Evolutionary conservation across 1,140 invertebrate species (phyloP), one percentile per base, ranked within the genome.

Genomic region (Sycophaga agraensis): DNA sequence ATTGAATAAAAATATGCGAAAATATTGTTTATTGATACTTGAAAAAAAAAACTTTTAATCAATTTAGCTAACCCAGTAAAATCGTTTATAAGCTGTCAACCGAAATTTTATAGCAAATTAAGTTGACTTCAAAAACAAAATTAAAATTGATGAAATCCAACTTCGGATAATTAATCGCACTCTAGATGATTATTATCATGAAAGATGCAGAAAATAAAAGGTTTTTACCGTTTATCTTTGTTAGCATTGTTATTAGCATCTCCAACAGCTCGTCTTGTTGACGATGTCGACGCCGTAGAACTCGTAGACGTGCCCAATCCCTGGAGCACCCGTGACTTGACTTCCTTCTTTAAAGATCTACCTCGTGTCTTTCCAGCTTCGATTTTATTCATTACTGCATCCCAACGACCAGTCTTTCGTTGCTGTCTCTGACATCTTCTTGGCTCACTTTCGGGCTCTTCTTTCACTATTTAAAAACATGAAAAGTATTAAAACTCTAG

Each of bases 311-410:
- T 72, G 11, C 67, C 66, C 19, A 79, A 55, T 42, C 67, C 73
- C 28, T 80, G 78, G 14, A 84, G 76, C 24, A 92, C 88, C 78
- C 90, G 88, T 3, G 90, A 90, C 72, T 92, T 92, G 22, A 93
- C 87, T 72, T 93, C 90, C 74, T 90, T 92, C 48, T 88, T 86
- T 9, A 84, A 73, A 0, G 78, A 84, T 66, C 88, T 89, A n/a
- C 78, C 82, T 70, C 87, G 86, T 61, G 87, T 85, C 70, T 90
- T 89, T 34, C 86, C 86, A 67, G 88, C 88, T 21, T 88, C 86
- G 50, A 90, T 90, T 77, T 92, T 92, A 76, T 88, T 90, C 85
- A 91, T 88, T 37, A 92, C 88, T 42, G 87, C 90, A 70, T 92
- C 90, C 85, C 90, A 90, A 54, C 89, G 84, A 0, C 87, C 88